Evolutionary conservation across 2,888 invertebrate species (phyloP), one percentile per base, ranked within the genome.

Genomic region (Chydorus sphaericus): DNA sequence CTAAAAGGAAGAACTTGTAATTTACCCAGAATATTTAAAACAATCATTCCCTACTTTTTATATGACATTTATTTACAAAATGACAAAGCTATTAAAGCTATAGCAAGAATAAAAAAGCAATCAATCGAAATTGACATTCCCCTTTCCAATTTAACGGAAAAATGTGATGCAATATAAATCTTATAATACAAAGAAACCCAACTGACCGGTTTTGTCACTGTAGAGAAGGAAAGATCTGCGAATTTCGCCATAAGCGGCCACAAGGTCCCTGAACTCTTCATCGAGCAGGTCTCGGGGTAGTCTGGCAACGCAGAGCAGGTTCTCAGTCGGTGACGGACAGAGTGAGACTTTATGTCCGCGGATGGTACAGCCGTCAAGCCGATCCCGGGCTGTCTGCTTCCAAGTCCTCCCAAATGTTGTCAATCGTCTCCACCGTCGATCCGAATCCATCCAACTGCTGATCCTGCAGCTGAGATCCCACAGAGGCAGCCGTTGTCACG

Each of bases 271-370:
- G 61, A 75, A 74, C 58, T 73, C 70, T 14, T 68, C 66, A 54
- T 75, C 73, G 1, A 68, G 68, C 62, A 69, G 69, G 56, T 65
- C 62, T 3, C 66, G 63, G 2, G 76, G 75, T 33, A 76, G 65
- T 33, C 74, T 67, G 2, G 73, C 72, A 5, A 76, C 67, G 62
- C 75, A 75, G 16, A 76, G 66, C 60, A 74, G 66, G 64, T 70
- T 69, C 60, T 73, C 71, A 11, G 71, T 71, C 5, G 69, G 67
- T 16, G 70, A 69, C 16, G 71, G 68, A 23, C 65, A 62, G 30
- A 73, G 71, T 3, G 68, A 66, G n/a, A 74, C 70, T 30, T 67
- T 61, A 58, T 69, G 68, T 8, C 68, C 68, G 11, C 69, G 62
- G 8, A 70, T 60, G 11, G 33, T 48, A 30, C 56, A 56, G 10